phyloP scores from a whole-genome alignment of 2,888 invertebrate species.

The Fabriciana adippe region DNA sequence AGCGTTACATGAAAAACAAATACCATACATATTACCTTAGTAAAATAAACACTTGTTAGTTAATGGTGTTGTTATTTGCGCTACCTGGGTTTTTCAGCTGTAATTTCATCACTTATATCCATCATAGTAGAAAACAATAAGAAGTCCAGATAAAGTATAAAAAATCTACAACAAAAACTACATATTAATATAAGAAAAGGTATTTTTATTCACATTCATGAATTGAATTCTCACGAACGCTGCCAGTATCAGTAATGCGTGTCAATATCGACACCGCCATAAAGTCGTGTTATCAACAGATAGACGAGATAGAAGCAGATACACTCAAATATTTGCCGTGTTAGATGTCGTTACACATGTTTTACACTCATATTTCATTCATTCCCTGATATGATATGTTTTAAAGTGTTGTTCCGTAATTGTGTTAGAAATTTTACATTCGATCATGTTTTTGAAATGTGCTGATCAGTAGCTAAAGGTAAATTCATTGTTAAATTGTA shows the following conservation, averaged over 20 bases:
- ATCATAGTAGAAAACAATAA: too few relatives aligned
- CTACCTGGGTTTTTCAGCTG: too few relatives aligned
- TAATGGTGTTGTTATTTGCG: too few relatives aligned
- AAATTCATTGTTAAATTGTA: too few relatives aligned
- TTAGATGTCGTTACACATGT: slow-evolving; percentile 60
- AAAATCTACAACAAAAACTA: background rate
- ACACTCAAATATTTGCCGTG: slow-evolving; percentile 63
- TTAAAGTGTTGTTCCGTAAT: slow-evolving; percentile 42
- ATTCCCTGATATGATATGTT: slow-evolving; percentile 47
- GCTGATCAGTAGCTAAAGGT: too few relatives aligned
- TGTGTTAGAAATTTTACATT: slow-evolving; percentile 18
- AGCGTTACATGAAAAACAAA: too few relatives aligned
- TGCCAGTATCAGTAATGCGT: slow-evolving; percentile 39
- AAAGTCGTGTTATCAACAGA: slow-evolving; percentile 58
- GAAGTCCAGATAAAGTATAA: background rate
- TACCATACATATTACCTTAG: too few relatives aligned
- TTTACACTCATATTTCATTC: slow-evolving; percentile 56
- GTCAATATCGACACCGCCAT: slow-evolving; percentile 54
- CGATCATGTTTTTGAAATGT: too few relatives aligned
- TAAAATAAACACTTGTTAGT: too few relatives aligned
- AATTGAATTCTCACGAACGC: slow-evolving; percentile 41
- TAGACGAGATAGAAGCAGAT: slow-evolving; percentile 57
- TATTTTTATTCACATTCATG: slow-evolving; percentile 19
- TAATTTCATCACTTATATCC: too few relatives aligned
- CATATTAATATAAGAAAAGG: slow-evolving; percentile 12